Percentiles rank a stretch among this genome's conserved stretches.
Evolutionary conservation across 2,797 vertebrate species (phyloP).

Genomic region (Hippopotamyrus pictus): DNA sequence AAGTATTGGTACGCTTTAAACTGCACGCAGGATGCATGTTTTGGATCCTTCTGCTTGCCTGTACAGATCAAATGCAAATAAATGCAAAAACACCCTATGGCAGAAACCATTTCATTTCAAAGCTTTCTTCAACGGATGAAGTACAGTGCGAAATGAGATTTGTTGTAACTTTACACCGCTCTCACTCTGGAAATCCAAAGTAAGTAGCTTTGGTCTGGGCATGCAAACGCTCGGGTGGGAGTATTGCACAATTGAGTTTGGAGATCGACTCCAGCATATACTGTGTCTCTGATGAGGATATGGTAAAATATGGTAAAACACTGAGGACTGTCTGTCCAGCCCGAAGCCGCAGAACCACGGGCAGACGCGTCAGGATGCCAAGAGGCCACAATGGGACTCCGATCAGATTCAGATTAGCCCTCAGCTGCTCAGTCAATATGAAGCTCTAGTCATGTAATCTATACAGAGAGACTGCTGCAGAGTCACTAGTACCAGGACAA

Average conservation of each 20-base stretch:
- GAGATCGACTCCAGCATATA: background rate
- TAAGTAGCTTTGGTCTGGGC: slow-evolving; percentile 38
- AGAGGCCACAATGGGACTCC: slow-evolving; percentile 10
- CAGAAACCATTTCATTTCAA: slow-evolving; percentile 13
- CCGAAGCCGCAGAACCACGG: background rate
- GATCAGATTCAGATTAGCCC: slow-evolving; percentile 30
- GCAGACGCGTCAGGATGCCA: background rate
- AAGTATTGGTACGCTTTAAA: background rate
- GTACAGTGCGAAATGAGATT: slow-evolving; percentile 25
- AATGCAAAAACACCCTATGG: slow-evolving; percentile 1
- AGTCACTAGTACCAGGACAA: slow-evolving; percentile 29
- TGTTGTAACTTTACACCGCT: background rate
- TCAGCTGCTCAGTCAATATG: background rate
- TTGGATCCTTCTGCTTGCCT: background rate
- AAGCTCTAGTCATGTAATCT: slow-evolving; percentile 10
- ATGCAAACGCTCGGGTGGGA: background rate
- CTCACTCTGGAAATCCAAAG: background rate
- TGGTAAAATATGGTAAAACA: background rate
- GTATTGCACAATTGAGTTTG: slow-evolving; percentile 15
- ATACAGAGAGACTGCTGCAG: slow-evolving; percentile 5
- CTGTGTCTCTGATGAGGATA: background rate
- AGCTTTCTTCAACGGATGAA: slow-evolving; percentile 9
- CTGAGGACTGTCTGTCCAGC: background rate
- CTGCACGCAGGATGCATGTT: background rate
- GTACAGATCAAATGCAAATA: slow-evolving; percentile 10